Evolutionary conservation across 2,888 invertebrate species (phyloP), one percentile per base, ranked within the genome.

Genomic region (Ariolimax columbianus): DNA sequence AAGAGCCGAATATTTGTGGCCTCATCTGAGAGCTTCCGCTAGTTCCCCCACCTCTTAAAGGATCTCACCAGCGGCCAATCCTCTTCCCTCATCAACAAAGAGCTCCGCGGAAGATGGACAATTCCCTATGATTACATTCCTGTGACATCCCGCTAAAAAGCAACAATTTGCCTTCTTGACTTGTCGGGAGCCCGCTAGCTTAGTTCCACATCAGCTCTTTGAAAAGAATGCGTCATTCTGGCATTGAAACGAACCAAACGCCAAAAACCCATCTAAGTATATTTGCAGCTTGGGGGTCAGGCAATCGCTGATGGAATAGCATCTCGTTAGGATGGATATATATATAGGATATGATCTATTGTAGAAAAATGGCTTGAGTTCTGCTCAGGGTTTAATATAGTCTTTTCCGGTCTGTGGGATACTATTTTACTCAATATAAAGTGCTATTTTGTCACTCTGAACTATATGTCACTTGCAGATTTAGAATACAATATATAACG

Each of bases 71-170:
- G 86, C 43, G 80, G 30, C 63, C 33, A 66, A 30, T 79, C 75
- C 66, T 80, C 55, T 43, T 78, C 30, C 23, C 38, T 83, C 83
- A 80, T 75, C 86, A 75, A 68, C 86, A 66, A 77, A 83, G 81
- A 72, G 81, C 38, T 72, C 70, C 36, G 72, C 72, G 79, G 77
- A 77, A 77, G 79, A 68, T 63, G 82, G 75, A 88, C 87, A 87
- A 87, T 87, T 84, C 84, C 84, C 82, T 86, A 86, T 88, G 88
- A 86, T 88, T 86, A 85, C 86, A 82, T 77, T 84, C 82, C 80
- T 77, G 55, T 81, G 85, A 77, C 73, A 55, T 70, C 83, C 81
- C 40, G 77, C 75, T 79, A 79, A 82, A 77, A 83, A 83, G 86
- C 83, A 81, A 83, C 85, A 86, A 86, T 87, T 87, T 86, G 83